phyloP scores from a whole-genome alignment of 2,113 vertebrate species.

The Piaya cayana region DNA sequence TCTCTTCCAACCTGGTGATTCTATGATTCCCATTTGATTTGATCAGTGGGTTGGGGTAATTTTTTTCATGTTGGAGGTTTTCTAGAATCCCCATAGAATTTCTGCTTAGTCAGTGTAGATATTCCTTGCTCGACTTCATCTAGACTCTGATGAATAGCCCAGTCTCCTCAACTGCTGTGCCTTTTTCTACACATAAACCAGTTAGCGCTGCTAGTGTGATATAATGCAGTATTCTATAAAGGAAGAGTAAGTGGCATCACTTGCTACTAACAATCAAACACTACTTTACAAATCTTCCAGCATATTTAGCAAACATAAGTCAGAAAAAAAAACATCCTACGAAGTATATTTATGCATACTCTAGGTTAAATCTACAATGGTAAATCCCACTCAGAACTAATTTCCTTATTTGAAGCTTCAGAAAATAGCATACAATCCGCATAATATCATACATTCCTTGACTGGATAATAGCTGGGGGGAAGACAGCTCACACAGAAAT shows the following conservation, averaged over 20 bases:
- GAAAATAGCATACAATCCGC: neutral
- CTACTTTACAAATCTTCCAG: neutral
- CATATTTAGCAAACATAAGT: neutral
- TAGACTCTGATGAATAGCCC: neutral
- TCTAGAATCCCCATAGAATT: neutral
- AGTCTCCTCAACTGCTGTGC: neutral
- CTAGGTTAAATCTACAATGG: neutral
- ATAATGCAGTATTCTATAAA: neutral
- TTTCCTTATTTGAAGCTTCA: slow-evolving; percentile 4
- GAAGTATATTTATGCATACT: neutral
- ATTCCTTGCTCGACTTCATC: neutral
- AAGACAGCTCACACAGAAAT: neutral
- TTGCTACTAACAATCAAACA: neutral
- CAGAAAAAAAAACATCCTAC: neutral
- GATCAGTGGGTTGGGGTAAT: neutral
- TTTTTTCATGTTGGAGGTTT: neutral
- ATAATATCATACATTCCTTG: neutral
- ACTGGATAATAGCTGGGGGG: neutral
- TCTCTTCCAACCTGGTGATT: too few relatives aligned
- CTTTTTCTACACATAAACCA: neutral
- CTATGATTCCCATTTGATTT: neutral
- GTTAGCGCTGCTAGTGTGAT: neutral
- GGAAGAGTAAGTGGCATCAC: neutral
- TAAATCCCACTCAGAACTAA: slow-evolving; percentile 5
- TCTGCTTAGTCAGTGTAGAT: neutral